Evolutionary conservation across 2,888 invertebrate genomes (phyloP), one percentile per base, ranked within the genome.

Genomic region (Dorcus hopei): DNA sequence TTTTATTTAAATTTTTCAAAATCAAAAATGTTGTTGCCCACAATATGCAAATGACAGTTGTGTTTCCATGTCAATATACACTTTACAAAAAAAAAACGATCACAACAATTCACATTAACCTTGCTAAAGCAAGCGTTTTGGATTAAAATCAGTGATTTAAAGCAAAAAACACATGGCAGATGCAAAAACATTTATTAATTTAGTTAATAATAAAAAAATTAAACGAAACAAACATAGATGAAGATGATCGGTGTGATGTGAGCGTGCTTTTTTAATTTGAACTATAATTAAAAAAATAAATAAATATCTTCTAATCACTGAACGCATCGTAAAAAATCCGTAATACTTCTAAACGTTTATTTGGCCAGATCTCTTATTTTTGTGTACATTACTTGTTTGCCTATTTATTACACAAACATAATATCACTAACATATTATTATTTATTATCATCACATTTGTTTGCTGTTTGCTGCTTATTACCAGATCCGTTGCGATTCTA

Each of bases 241-340:
- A 45, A 23, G 45, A 11, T 45, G 45, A 45, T 9, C 9, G 11
- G 6, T 9, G 14, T 11, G 11, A 9, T 33, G 26, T 33, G 26
- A 33, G 26, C 26, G 26, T 33, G 26, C 7, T 33, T 33, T 33
- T 33, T 33, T 33, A 33, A 19, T 19, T 19, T 19, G 2, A 33
- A 33, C 1, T 33, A 33, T 33, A 33, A 33, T 33, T 26, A 26
- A 26, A 5, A 33, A 33, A 33, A 33, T 3, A 33, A 33, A 33
- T 33, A 5, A 33, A 33, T 33, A 33, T 33, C 7, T 33, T 33
- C 26, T 33, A 33, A 6, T 6, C 26, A 33, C 26, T 33, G 26
- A 33, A 58, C 54, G 58, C 58, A 58, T 49, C 53, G 50, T 58
- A 53, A 58, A 58, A 50, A 58, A 53, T 58, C 42, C 53, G 50